These are phyloP conservation scores for Cotesia chilonis DNA, from an alignment of 1,140 invertebrate genomes.

Conservation along the genomic window DNA sequence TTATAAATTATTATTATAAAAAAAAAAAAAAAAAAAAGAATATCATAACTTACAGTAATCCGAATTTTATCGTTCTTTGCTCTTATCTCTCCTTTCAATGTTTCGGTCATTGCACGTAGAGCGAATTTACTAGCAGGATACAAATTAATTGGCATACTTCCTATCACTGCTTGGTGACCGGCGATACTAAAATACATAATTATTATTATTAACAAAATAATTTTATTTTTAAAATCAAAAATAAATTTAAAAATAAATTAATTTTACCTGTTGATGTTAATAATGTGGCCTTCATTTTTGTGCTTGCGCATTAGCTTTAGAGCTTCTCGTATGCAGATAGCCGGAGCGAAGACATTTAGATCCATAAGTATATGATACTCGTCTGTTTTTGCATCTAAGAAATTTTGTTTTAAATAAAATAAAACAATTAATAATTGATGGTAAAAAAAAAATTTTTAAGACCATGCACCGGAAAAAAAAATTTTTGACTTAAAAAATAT, in stretches of 20 bases:
- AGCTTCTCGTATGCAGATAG: slow-evolving; percentile 73
- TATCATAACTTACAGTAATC: background rate
- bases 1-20: too few relatives aligned
- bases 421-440: background rate
- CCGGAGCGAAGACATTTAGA: slow-evolving; percentile 74
- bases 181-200: slow-evolving; percentile 14
- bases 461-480: too few relatives aligned
- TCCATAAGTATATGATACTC: slow-evolving; percentile 60
- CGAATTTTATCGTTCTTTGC: slow-evolving; percentile 46
- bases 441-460: background rate
- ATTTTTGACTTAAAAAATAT: too few relatives aligned
- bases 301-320: slow-evolving; percentile 73
- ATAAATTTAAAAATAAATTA: background rate
- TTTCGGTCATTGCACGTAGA: slow-evolving; percentile 64
- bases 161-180: background rate
- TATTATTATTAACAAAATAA: background rate
- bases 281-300: slow-evolving; percentile 73
- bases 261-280: slow-evolving; percentile 73
- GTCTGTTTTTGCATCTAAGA: slow-evolving; percentile 13
- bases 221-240: background rate
- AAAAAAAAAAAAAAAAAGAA: too few relatives aligned
- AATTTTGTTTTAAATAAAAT: background rate
- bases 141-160: slow-evolving; percentile 26
- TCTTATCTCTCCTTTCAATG: slow-evolving; percentile 62
- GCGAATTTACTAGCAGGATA: slow-evolving; percentile 67